Evolutionary conservation across 2,888 invertebrate species (phyloP).

Genomic region (Taphrorychus bicolor): DNA sequence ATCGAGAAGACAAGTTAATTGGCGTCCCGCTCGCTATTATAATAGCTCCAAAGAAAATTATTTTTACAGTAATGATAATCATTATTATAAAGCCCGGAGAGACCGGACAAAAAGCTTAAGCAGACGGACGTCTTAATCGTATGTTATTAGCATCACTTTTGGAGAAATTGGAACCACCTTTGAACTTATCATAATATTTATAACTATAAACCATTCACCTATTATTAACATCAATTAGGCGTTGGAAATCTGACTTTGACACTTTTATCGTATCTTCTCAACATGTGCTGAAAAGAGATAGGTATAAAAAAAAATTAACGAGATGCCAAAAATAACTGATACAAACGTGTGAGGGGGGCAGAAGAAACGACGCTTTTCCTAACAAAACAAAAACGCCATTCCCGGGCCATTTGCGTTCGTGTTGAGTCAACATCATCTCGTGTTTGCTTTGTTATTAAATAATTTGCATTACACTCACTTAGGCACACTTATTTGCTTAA

Average conservation of each 20-base stretch:
- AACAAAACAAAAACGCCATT: too few species aligned
- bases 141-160: slow-evolving; percentile 35
- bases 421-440: not conserved
- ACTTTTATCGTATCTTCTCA: too few species aligned
- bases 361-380: too few species aligned
- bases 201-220: too few species aligned
- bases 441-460: not conserved
- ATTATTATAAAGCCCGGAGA: slow-evolving; percentile 26
- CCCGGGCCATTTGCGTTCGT: not conserved
- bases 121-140: slow-evolving; percentile 24
- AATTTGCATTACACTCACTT: not conserved
- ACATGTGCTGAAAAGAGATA: too few species aligned
- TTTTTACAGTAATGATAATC: slow-evolving; percentile 34
- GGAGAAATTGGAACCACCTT: slow-evolving; percentile 33
- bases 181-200: slow-evolving; percentile 32
- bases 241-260: too few species aligned
- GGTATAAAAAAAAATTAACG: slow-evolving; percentile 15
- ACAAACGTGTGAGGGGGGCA: too few species aligned
- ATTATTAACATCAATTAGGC: too few species aligned
- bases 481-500: not conserved
- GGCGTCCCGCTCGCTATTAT: slow-evolving; percentile 20
- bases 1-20: slow-evolving; percentile 31
- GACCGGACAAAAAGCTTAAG: slow-evolving; percentile 22
- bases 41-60: slow-evolving; percentile 14
- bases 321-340: not conserved